Base-by-base conservation (phyloP, 1,140 invertebrate genomes). In the Zaprionus kolodkinae region DNA sequence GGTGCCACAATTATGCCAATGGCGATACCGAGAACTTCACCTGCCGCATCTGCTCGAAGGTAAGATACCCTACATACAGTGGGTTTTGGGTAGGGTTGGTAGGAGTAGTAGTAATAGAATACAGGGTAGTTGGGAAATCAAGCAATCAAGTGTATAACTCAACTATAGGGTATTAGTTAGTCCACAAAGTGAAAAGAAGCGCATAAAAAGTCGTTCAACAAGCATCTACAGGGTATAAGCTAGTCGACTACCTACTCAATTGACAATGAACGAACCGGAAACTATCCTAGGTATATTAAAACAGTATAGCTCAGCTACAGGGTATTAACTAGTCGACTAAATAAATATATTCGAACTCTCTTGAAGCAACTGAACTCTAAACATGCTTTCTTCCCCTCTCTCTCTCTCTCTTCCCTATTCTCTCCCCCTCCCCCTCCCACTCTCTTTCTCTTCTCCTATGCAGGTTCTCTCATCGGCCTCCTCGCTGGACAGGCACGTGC, bases 401-500 rank as follows among this genome's bases (percentile, higher is more conserved):
- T 9, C 15, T 38, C n/a, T 48, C 63, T 64, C 25, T 67, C 25
- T 33, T 36, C 36, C 21, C 17, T 7, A 35, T 17, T 59, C 38
- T 15, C 48, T 35, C n/a, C 11, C 9, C 45, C 35, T 12, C 11
- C 9, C 35, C 55, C 10, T 15, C 21, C 15, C 3, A 10, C 38
- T 17, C 17, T 56, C 33, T 40, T n/a, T 43, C 40, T 9, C 12
- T 21, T 9, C 38, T 7, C 33, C 27, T 48, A 5, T 64, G 60
- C 93, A 94, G 83, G 93, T 94, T 6, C 93, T 97, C 5, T 96
- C 96, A 80, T 97, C 96, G 1, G 95, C 96, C 56, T 96, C 95
- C 70, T 97, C 96, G 43, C 91, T 96, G 77, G 96, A 97, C 79
- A 93, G 96, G 1, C 96, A 97, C 93, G 94, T 96, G 66, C 88